phyloP scores from a whole-genome alignment of 2,113 vertebrate genomes.

The Dasypus novemcinctus region DNA sequence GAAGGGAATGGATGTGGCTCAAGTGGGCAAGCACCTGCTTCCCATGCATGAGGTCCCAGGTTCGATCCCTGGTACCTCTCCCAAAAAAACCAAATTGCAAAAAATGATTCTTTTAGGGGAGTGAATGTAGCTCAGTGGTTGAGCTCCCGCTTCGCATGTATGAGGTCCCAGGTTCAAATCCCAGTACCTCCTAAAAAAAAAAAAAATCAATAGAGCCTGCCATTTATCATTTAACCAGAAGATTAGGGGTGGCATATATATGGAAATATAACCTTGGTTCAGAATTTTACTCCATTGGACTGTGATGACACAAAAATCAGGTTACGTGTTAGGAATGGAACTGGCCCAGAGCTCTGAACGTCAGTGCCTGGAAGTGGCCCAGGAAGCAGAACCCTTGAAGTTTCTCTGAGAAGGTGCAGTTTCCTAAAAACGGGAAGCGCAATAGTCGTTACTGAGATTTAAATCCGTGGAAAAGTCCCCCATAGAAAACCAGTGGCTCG shows the following conservation, averaged over 20 bases:
- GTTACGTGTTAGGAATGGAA: background rate
- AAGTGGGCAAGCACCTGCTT: too few species aligned
- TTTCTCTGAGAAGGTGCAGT: background rate
- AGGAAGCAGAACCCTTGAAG: background rate
- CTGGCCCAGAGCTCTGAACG: background rate
- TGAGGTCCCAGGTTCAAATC: too few species aligned
- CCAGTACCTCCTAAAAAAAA: too few species aligned
- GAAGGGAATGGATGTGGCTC: background rate
- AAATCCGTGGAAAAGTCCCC: background rate
- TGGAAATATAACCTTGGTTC: background rate
- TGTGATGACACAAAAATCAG: background rate
- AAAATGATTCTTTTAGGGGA: too few species aligned
- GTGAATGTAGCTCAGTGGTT: too few species aligned
- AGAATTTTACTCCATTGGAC: conserved; percentile 16
- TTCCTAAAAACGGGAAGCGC: conserved; percentile 17
- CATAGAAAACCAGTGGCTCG: conserved; percentile 61
- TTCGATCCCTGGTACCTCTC: too few species aligned
- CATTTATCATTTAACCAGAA: background rate
- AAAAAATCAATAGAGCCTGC: conserved; percentile 8
- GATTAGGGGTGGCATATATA: background rate
- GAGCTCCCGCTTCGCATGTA: too few species aligned
- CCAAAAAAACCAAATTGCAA: too few species aligned
- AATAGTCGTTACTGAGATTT: conserved; percentile 2
- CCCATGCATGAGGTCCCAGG: too few species aligned
- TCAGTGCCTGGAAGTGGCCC: conserved; percentile 9